Evolutionary conservation across 2,888 invertebrate species (phyloP).

Genomic region (Pegoplata infirma): DNA sequence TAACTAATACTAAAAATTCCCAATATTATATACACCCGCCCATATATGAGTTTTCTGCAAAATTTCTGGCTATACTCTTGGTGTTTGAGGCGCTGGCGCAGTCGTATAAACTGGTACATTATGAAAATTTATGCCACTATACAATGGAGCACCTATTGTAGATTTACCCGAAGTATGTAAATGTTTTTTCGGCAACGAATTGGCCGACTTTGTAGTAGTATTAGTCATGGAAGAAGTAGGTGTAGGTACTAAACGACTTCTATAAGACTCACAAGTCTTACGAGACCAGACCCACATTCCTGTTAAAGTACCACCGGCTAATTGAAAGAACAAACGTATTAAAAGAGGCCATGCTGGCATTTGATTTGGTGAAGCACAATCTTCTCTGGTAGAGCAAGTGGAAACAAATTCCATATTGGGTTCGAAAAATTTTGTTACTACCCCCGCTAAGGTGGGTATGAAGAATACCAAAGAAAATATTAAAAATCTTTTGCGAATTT

Average conservation of each 20-base stretch:
- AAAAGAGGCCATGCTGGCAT: conserved; percentile 72
- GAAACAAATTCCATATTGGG: conserved; percentile 71
- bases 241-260: conserved; percentile 73
- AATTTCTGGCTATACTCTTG: conserved; percentile 72
- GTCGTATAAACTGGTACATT: conserved; percentile 74
- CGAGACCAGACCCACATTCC: conserved; percentile 78
- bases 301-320: conserved; percentile 76
- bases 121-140: conserved; percentile 77
- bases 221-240: conserved; percentile 72
- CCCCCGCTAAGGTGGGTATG: conserved; percentile 74
- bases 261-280: conserved; percentile 77
- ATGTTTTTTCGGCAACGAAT: conserved; percentile 73
- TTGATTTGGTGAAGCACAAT: conserved; percentile 70
- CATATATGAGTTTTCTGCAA: conserved; percentile 28
- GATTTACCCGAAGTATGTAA: conserved; percentile 66
- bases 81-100: conserved; percentile 69
- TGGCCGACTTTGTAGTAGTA: conserved; percentile 69
- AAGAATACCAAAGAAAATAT: conserved; percentile 76
- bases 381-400: conserved; percentile 72
- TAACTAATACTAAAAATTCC: conserved; percentile 39
- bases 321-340: conserved; percentile 73
- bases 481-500: conserved; percentile 76
- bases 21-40: conserved; percentile 64
- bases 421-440: conserved; percentile 73
- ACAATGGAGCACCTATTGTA: conserved; percentile 71